A percentile compares a stretch with the other conserved stretches of the same genome.
Conservation (phyloP, 2,113 vertebrate genomes). For the Burhinus bistriatus region DNA sequence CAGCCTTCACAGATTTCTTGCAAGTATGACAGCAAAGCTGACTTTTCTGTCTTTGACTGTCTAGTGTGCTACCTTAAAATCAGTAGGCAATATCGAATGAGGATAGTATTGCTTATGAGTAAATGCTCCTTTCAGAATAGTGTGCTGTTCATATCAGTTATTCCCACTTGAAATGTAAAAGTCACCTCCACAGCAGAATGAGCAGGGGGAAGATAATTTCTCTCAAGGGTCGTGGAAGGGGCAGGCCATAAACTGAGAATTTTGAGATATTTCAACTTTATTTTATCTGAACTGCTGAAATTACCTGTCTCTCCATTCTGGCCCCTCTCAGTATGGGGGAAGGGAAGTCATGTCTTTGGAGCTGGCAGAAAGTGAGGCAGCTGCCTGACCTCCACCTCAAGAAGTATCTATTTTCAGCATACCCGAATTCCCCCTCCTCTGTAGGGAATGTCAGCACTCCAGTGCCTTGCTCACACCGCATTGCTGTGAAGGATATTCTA, state of each 20-base stretch:
- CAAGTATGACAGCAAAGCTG: neutral
- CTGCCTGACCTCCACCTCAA: neutral
- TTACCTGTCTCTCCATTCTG: neutral
- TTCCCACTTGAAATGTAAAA: neutral
- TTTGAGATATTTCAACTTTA: neutral
- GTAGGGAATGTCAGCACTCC: neutral
- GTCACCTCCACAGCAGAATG: neutral
- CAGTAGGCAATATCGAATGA: neutral
- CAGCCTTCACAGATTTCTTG: neutral
- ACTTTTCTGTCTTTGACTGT: neutral
- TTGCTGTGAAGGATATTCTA: neutral
- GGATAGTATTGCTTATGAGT: neutral
- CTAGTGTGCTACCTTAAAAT: neutral
- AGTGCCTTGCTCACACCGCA: neutral
- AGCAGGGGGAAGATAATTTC: neutral
- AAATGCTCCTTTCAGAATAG: neutral
- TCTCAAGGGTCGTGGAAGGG: neutral
- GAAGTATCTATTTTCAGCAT: constrained; percentile 11
- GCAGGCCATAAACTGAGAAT: neutral
- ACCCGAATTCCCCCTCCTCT: neutral
- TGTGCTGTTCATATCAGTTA: neutral
- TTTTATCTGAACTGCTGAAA: neutral
- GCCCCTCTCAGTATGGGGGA: neutral
- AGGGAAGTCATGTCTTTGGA: neutral
- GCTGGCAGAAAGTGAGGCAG: neutral